Evolutionary conservation across 2,888 invertebrate genomes (phyloP).

Genomic region (Lordiphosa fenestrarum): DNA sequence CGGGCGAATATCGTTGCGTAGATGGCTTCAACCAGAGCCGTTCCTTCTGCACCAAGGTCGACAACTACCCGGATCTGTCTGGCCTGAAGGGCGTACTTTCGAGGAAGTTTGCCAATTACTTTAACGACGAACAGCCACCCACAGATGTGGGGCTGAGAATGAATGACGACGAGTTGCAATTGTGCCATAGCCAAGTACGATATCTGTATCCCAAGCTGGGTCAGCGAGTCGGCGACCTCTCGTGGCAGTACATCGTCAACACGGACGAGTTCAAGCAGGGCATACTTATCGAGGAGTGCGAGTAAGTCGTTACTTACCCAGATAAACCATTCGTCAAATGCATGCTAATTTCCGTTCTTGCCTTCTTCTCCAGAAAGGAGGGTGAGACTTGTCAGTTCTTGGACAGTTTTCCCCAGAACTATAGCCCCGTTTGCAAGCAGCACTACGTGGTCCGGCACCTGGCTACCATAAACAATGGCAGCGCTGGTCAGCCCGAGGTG

Average conservation of each 20-base stretch:
- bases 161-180: constrained; percentile 78
- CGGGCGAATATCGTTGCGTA: constrained; percentile 44
- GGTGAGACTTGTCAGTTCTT: constrained; percentile 80
- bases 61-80: constrained; percentile 79
- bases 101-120: constrained; percentile 71
- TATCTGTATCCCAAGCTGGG: constrained; percentile 84
- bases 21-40: constrained; percentile 62
- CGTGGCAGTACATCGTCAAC: constrained; percentile 87
- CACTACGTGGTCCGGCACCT: constrained; percentile 76
- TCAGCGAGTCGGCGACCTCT: constrained; percentile 82
- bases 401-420: constrained; percentile 52
- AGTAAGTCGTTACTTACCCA: constrained; percentile 82
- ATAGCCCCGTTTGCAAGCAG: constrained; percentile 53
- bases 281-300: constrained; percentile 87
- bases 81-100: constrained; percentile 71
- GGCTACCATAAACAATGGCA: constrained; percentile 81
- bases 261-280: constrained; percentile 86
- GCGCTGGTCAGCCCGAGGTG: constrained; percentile 73
- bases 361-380: constrained; percentile 76
- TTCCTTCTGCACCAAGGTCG: constrained; percentile 81
- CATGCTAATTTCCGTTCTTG: background rate
- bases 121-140: constrained; percentile 78
- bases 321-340: background rate
- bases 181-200: constrained; percentile 80
- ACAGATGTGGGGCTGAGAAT: constrained; percentile 81